Percentiles rank a stretch among this genome's conserved stretches.
Conservation (phyloP, 2,797 vertebrate species). For the Sparus aurata region DNA sequence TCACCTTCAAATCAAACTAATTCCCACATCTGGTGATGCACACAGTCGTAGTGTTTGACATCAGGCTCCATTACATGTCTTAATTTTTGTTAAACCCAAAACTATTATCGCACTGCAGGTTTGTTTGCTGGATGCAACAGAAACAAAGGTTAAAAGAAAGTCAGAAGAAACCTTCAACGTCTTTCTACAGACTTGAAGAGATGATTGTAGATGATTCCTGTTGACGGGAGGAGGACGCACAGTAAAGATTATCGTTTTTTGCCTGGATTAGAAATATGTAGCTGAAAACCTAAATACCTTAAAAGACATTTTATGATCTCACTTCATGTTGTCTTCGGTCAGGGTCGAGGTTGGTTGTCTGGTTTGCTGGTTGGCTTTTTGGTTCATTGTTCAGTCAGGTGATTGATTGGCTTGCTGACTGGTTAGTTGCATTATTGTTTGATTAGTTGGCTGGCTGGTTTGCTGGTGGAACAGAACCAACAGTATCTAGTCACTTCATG, state of each 20-base stretch:
- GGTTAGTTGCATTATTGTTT: background rate
- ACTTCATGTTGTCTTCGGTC: too few relatives aligned
- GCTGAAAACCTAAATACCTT: too few relatives aligned
- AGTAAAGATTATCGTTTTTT: too few relatives aligned
- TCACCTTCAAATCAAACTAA: background rate
- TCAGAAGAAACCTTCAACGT: too few relatives aligned
- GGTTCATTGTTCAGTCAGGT: background rate
- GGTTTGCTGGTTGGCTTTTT: background rate
- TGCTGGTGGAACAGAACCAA: background rate
- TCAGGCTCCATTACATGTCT: background rate
- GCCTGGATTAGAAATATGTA: too few relatives aligned
- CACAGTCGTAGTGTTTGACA: background rate
- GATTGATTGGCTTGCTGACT: background rate
- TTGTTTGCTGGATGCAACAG: too few relatives aligned
- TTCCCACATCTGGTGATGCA: background rate
- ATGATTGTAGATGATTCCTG: too few relatives aligned
- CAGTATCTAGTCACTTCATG: background rate
- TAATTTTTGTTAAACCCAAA: background rate
- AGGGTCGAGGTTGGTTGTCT: background rate
- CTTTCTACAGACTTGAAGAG: too few relatives aligned
- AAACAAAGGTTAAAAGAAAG: too few relatives aligned
- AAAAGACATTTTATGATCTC: too few relatives aligned
- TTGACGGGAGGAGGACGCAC: too few relatives aligned
- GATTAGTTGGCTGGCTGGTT: background rate
- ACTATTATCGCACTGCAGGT: background rate